Conservation (phyloP, 2,888 invertebrate species). For the Brachyopa scutellaris region DNA sequence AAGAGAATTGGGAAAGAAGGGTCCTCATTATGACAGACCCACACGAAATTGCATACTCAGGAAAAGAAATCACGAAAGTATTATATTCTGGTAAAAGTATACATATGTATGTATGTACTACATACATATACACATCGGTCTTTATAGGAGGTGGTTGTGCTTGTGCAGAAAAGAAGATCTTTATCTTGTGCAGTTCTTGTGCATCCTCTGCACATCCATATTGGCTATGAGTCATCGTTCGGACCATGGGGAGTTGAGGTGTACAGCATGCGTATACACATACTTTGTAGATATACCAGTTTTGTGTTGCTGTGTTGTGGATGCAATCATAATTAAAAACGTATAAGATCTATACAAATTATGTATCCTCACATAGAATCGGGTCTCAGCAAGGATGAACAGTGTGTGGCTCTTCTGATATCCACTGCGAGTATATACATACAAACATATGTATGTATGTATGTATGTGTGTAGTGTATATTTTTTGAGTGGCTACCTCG, state of each 20-base stretch:
- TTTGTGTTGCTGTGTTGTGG: conserved; percentile 18
- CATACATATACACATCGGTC: too few relatives aligned
- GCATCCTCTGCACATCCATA: not conserved
- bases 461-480: too few relatives aligned
- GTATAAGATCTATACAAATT: conserved; percentile 38
- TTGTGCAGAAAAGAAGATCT: conserved; percentile 31
- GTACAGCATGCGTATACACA: conserved; percentile 7
- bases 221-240: conserved; percentile 42
- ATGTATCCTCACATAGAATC: too few relatives aligned
- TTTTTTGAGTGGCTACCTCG: conserved; percentile 22
- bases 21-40: conserved; percentile 43
- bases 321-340: conserved; percentile 60
- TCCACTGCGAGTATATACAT: not conserved
- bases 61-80: conserved; percentile 39
- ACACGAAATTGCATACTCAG: conserved; percentile 27
- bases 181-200: conserved; percentile 35
- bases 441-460: not conserved
- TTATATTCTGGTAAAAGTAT: too few relatives aligned
- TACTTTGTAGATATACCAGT: conserved; percentile 35
- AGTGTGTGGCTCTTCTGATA: not conserved
- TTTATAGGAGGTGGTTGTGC: conserved; percentile 10
- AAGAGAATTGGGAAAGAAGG: conserved; percentile 22
- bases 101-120: too few relatives aligned
- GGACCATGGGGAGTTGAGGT: conserved; percentile 15
- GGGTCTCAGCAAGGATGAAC: not conserved